phyloP scores from a whole-genome alignment of 2,888 invertebrate species.

The Tipula lateralis region DNA sequence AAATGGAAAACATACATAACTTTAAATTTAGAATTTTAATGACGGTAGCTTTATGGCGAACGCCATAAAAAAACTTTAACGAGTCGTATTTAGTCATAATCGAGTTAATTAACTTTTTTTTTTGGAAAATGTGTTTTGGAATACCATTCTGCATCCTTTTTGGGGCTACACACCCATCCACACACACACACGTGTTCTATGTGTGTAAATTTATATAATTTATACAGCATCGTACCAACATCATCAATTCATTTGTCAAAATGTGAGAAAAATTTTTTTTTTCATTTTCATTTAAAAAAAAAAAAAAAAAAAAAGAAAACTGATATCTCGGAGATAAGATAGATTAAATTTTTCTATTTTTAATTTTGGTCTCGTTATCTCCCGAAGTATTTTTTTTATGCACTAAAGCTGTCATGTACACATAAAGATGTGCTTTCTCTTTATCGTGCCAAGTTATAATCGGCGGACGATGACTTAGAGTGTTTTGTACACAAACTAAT shows the following conservation, averaged over 20 bases:
- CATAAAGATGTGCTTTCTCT: too few relatives aligned
- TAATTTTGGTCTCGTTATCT: background rate
- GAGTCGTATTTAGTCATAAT: constrained; percentile 13
- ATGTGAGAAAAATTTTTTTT: background rate
- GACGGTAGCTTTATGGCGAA: background rate
- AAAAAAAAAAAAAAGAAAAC: too few relatives aligned
- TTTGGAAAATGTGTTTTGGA: background rate
- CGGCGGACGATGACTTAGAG: background rate
- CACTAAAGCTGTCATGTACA: background rate
- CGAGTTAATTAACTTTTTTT: constrained; percentile 19
- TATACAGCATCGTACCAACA: background rate
- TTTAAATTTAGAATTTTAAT: background rate
- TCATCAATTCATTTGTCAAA: constrained; percentile 1
- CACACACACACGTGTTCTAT: background rate
- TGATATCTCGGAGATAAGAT: background rate
- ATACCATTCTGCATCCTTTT: background rate
- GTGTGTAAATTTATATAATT: background rate
- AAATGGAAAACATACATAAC: background rate
- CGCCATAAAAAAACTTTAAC: background rate
- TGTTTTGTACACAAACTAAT: background rate
- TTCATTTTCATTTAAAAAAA: background rate
- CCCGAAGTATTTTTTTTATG: background rate
- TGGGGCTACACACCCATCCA: too few relatives aligned
- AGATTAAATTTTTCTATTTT: background rate
- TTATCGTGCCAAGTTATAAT: too few relatives aligned